Evolutionary conservation across 1,140 invertebrate species (phyloP), one percentile per base, ranked within the genome.

Genomic region (Lethocerus indicus): DNA sequence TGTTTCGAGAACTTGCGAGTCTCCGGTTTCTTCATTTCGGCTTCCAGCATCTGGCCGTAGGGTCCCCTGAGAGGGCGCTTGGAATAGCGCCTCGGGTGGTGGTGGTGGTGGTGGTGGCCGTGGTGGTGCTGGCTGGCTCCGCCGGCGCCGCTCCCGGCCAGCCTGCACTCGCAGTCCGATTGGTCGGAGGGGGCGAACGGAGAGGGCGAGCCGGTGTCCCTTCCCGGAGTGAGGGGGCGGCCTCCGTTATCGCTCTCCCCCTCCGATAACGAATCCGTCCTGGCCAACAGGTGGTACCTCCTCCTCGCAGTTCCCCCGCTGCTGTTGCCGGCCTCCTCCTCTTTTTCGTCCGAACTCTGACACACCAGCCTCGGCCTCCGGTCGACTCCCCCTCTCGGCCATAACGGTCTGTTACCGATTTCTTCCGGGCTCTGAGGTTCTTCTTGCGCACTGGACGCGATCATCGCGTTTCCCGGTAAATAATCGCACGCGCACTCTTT

Each of bases 31-130:
- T 79, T 82, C 76, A 85, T 83, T 64, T 86, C 81, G 2, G 81
- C 79, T 61, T 86, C 83, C 13, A 87, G 65, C 81, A 86, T 85
- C 61, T 84, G 79, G 0, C 82, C 81, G 58, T 85, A 86, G 3
- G 83, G 83, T 5, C 83, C 83, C 18, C 83, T 67, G 1, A 86
- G 63, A 0, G 81, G 81, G 16, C 81, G 65, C 61, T 85, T 84
- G 9, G 76, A 78, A 57, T 82, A 86, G 3, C 81, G 67, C 21
- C 69, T 56, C 4, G n/a, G n/a, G n/a, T n/a, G n/a, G n/a, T n/a
- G n/a, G n/a, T n/a, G 63, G 60, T 0, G 60, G 49, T 49, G 59
- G 14, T 56, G 55, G 49, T 47, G 60, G 42, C 49, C 60, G n/a
- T 55, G 54, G 47, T n/a, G n/a, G n/a, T n/a, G n/a, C n/a, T n/a